These are phyloP conservation scores for Zygaena filipendulae DNA, from an alignment of 2,888 invertebrate genomes.

Conservation along the genomic window DNA sequence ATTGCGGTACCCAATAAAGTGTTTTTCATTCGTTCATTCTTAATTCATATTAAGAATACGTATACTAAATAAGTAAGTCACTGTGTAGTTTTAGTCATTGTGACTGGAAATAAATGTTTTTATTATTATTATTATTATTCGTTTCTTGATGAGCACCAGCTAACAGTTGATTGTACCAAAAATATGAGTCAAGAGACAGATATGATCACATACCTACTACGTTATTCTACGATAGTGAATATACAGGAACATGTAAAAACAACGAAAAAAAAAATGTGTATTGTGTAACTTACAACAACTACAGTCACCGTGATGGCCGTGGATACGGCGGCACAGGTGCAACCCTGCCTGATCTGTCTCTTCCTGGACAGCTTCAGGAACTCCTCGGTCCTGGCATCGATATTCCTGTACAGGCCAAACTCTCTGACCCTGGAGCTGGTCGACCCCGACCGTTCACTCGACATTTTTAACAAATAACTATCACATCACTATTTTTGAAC, in stretches of 20 bases:
- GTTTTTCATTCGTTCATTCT: too few relatives aligned
- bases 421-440: slow-evolving; percentile 37
- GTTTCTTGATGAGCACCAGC: too few relatives aligned
- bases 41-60: too few relatives aligned
- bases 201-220: not conserved
- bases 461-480: slow-evolving; percentile 31
- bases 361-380: slow-evolving; percentile 46
- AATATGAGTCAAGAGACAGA: too few relatives aligned
- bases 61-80: too few relatives aligned
- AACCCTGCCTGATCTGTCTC: slow-evolving; percentile 50
- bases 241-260: slow-evolving; percentile 1
- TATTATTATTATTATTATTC: too few relatives aligned
- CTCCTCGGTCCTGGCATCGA: slow-evolving; percentile 52
- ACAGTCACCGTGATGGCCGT: slow-evolving; percentile 53
- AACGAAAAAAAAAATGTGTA: slow-evolving; percentile 8
- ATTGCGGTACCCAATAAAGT: too few relatives aligned
- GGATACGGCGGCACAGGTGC: slow-evolving; percentile 52
- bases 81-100: too few relatives aligned
- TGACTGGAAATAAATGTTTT: too few relatives aligned
- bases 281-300: slow-evolving; percentile 60
- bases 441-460: slow-evolving; percentile 41
- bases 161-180: too few relatives aligned
- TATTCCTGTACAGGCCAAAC: slow-evolving; percentile 51
- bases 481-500: slow-evolving; percentile 34
- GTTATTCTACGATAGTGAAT: not conserved